Evolutionary conservation across 2,888 invertebrate species (phyloP).

Genomic region (Cosmopolites sordidus): DNA sequence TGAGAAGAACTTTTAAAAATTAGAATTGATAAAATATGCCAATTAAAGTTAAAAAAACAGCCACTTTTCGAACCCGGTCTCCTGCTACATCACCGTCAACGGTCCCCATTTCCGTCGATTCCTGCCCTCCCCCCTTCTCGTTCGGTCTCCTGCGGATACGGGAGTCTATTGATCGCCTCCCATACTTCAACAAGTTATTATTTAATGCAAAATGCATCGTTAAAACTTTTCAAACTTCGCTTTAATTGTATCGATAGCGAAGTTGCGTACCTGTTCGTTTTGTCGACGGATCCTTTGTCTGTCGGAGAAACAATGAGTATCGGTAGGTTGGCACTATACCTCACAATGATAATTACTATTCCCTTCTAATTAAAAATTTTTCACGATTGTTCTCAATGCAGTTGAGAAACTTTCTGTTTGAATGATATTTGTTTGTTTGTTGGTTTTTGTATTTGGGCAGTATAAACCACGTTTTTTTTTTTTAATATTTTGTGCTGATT

Average conservation of each 20-base stretch:
- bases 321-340: slow-evolving; percentile 43
- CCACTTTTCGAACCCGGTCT: too few species aligned
- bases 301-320: slow-evolving; percentile 44
- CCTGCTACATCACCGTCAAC: too few species aligned
- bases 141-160: slow-evolving; percentile 28
- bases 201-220: slow-evolving; percentile 49
- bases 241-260: slow-evolving; percentile 45
- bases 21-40: too few species aligned
- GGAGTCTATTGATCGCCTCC: slow-evolving; percentile 43
- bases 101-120: neutral
- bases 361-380: slow-evolving; percentile 47
- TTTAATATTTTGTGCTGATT: too few species aligned
- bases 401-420: neutral
- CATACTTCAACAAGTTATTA: slow-evolving; percentile 48
- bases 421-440: neutral
- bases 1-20: too few species aligned
- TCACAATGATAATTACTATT: slow-evolving; percentile 49
- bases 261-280: slow-evolving; percentile 47
- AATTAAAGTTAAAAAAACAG: too few species aligned
- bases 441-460: too few species aligned
- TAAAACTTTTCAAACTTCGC: slow-evolving; percentile 51
- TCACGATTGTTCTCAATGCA: neutral
- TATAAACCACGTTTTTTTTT: too few species aligned
- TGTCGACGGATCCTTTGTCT: slow-evolving; percentile 45
- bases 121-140: slow-evolving; percentile 9